Base-by-base conservation (phyloP, 2,113 vertebrate species). In the Cololabis saira region DNA sequence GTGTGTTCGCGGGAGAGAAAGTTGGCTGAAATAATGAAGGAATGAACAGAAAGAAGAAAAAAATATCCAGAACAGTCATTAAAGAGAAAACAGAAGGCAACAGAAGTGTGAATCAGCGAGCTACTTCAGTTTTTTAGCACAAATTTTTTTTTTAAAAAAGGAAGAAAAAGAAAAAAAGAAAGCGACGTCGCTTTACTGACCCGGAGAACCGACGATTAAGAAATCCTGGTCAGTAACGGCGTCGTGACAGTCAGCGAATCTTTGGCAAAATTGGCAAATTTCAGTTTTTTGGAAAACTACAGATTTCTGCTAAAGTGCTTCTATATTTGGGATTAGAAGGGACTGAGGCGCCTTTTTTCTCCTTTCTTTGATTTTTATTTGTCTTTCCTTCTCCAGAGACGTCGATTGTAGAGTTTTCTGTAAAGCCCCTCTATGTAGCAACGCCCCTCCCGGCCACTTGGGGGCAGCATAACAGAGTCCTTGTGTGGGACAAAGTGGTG, bases 301-400 rank as follows among this genome's bases (percentile, higher is more conserved):
- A 33, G 33, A 27, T 24, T 17, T 18, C 4, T 18, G 5, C 14
- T 42, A 61, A 84, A 82, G 78, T 82, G 81, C 73, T 57, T 66
- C 50, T 15, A 14, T 27, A 27, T 27, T 27, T 27, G 3, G 5
- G 24, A 27, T 3, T 5, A 27, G 2, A 27, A 3, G 24, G 24
- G 24, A 27, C 24, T 27, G 24, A 27, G 24, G 24, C 5, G 24
- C 24, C 24, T 27, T 27, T 27, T 2, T 27, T 5, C 5, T 27
- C 24, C 5, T 27, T 27, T 2, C 5, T 5, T 27, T 27, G 5
- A 3, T 27, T 27, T 27, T 27, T 5, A 3, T 27, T 27, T 27
- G 24, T 27, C 24, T 27, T 27, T 27, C 24, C 24, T 27, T 2
- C 24, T 27, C 24, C 24, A 27, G 24, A 27, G 24, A 27, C 24